Evolutionary conservation across 1,140 invertebrate species (phyloP), one percentile per base, ranked within the genome.

Genomic region (Sinella curviseta): DNA sequence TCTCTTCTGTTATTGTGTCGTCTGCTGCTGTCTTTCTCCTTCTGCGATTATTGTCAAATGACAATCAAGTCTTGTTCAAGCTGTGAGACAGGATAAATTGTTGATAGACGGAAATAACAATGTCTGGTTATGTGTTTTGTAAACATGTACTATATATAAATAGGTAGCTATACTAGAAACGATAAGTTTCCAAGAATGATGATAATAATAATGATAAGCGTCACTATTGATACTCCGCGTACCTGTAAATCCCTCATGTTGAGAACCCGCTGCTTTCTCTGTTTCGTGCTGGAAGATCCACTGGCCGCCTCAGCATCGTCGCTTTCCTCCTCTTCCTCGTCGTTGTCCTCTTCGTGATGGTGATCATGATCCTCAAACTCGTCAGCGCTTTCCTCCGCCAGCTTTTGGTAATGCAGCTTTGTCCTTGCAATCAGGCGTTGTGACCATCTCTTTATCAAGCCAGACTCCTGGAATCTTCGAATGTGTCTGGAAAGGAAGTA

Each of bases 401-500:
- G 28, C 30, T 76, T 79, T 81, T 12, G 84, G 78, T 57, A 82
- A 36, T 73, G 82, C 17, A 77, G 60, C 16, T 82, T 82, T 28
- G 77, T 77, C 26, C 67, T 74, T 20, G 76, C 73, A 65, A 79
- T 55, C 20, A 79, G 65, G 77, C 57, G 35, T 57, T 77, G 57
- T 12, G 94, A 85, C 94, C 94, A 95, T 85, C 94, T 94, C 81
- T 90, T 88, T 0, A 94, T 89, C 1, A 95, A 87, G 75, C 94
- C 94, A 0, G 90, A 90, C 88, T 95, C 93, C 0, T 92, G 88
- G 28, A 94, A 88, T 78, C 89, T 87, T 80, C 89, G 86, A 33
- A 94, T 81, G 48, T 84, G 76, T 26, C 83, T 83, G 30, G 26
- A 75, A 75, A 76, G 30, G 14, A 14, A 67, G n/a, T 48, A 48